Base-by-base conservation (phyloP, 2,113 vertebrate species). In the Vicugna pacos region DNA sequence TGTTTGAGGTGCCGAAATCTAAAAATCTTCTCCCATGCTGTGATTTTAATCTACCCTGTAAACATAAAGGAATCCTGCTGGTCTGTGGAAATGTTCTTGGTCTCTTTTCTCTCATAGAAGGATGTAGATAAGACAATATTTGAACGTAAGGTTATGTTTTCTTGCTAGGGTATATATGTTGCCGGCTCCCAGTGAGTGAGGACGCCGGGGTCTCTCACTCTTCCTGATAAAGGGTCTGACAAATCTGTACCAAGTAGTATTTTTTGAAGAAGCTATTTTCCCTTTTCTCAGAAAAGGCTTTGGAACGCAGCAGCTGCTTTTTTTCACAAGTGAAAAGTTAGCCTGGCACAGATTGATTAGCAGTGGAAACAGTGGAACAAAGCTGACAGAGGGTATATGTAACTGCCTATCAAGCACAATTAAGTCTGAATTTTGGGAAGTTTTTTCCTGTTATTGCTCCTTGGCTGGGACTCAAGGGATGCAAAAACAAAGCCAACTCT, bases 311-410 rank as follows among this genome's bases (percentile, higher is more conserved):
- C 30, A 35, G 14, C n/a, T 13, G 10, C 19, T 84, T 86, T 85
- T 85, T 72, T 91, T 86, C 90, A 82, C 42, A 72, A 72, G 76
- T 76, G 48, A 80, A 84, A 89, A 85, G 22, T 80, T 72, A 35
- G 46, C 24, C 84, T 50, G 48, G 28, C 22, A 11, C 30, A 17
- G 24, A 46, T 5, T 52, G 79, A 83, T 69, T 80, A 38, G 76
- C 16, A 93, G 64, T 14, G 14, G 48, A 64, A 92, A 96, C 10
- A 85, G 56, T 1, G 2, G 20, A 62, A 86, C 20, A 89, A 75
- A 93, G 60, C 58, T 86, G 20, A 32, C 32, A 58, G 81, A 65
- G 17, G 56, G 22, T 67, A 26, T 13, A 17, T 1, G 52, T 60
- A 87, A 69, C 42, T 89, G 82, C 50, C 60, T 52, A 58, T 19